Percentiles rank a stretch among this genome's conserved stretches.
These are phyloP conservation scores for Bradypodion pumilum DNA, from an alignment of 2,797 vertebrate species.

Conservation along the genomic window DNA sequence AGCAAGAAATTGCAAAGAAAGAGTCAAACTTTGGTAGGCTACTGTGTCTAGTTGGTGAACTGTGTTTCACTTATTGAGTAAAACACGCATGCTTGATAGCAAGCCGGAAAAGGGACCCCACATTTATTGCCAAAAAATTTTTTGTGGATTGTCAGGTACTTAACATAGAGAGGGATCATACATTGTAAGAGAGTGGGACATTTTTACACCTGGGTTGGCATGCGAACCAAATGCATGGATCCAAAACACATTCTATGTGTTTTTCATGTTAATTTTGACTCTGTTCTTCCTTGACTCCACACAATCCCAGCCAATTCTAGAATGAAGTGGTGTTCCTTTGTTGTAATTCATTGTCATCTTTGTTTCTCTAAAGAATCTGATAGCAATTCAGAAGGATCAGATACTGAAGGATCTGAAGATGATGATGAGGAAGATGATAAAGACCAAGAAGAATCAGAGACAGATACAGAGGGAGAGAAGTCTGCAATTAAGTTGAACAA, in stretches of 20 bases:
- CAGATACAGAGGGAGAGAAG: conserved; percentile 85
- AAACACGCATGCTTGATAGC: background rate
- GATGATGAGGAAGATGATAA: conserved; percentile 85
- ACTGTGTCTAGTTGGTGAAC: background rate
- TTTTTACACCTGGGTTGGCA: background rate
- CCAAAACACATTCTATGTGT: background rate
- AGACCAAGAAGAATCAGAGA: conserved; percentile 84
- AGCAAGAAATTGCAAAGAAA: background rate
- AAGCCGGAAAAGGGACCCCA: background rate
- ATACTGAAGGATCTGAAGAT: conserved; percentile 88
- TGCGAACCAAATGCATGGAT: background rate
- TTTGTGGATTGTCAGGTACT: background rate
- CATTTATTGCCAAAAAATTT: background rate
- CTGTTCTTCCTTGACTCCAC: background rate
- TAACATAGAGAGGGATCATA: background rate
- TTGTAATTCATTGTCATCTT: conserved; percentile 64
- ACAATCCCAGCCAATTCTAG: background rate
- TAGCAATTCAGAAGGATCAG: conserved; percentile 87
- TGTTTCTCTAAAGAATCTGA: conserved; percentile 85
- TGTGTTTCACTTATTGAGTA: background rate
- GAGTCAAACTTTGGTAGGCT: background rate
- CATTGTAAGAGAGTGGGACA: background rate
- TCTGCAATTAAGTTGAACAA: conserved; percentile 77
- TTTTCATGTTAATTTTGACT: background rate
- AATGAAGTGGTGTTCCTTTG: conserved; percentile 13